phyloP scores from a whole-genome alignment of 2,113 vertebrate genomes.

The Crotalus horridus region DNA sequence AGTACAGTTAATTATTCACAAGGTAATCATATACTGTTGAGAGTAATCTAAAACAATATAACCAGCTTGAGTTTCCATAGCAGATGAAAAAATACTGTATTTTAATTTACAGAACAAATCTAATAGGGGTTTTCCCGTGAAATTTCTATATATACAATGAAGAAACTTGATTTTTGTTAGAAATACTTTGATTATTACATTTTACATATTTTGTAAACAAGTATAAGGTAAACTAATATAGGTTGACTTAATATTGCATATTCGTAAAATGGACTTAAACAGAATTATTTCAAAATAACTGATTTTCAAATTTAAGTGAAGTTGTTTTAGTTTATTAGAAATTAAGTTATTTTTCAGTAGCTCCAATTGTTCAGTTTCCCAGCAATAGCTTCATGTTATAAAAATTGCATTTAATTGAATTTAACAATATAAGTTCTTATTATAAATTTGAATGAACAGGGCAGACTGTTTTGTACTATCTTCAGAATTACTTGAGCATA shows the following conservation, averaged over 20 bases:
- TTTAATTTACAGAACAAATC: conserved; percentile 71
- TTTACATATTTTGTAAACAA: conserved; percentile 66
- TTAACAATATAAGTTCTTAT: conserved; percentile 65
- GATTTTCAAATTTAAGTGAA: conserved; percentile 47
- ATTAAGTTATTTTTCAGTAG: conserved; percentile 58
- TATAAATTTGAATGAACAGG: conserved; percentile 66
- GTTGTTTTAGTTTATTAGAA: conserved; percentile 60
- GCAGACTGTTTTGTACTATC: conserved; percentile 66
- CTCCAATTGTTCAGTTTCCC: conserved; percentile 53
- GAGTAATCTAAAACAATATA: conserved; percentile 57
- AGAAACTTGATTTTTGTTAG: conserved; percentile 77
- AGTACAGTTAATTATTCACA: conserved; percentile 42
- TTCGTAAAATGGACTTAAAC: conserved; percentile 44
- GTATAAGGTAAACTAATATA: conserved; percentile 66
- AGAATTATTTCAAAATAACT: conserved; percentile 37
- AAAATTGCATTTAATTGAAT: conserved; percentile 67
- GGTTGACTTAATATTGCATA: conserved; percentile 58
- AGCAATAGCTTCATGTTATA: conserved; percentile 66
- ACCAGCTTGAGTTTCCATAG: conserved; percentile 55
- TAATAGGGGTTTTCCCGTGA: conserved; percentile 67
- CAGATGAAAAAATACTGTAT: conserved; percentile 77
- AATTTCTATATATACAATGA: conserved; percentile 76
- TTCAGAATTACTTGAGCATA: conserved; percentile 57
- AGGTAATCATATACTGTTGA: conserved; percentile 56
- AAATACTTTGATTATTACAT: conserved; percentile 60